Conservation (phyloP, 1,140 invertebrate species). For the Nasonia vitripennis region DNA sequence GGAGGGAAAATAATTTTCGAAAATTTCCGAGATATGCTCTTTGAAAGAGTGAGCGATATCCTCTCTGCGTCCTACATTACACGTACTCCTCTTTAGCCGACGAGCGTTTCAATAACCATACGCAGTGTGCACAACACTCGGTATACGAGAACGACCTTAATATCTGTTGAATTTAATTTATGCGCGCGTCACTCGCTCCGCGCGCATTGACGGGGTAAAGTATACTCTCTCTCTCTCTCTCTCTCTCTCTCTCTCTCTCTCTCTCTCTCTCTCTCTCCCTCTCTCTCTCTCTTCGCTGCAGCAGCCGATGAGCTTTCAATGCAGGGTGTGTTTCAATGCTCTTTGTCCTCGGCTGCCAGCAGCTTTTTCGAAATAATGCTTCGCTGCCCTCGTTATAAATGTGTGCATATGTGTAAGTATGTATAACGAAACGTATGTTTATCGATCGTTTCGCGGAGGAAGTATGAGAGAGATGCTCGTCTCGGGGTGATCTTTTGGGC, state of each 20-base stretch:
- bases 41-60: too few species aligned
- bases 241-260: too few species aligned
- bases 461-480: neutral
- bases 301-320: slow-evolving; percentile 17
- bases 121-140: too few species aligned
- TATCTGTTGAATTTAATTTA: slow-evolving; percentile 36
- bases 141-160: slow-evolving; percentile 10
- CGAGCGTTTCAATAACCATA: too few species aligned
- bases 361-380: neutral
- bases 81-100: too few species aligned
- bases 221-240: neutral
- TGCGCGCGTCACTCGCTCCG: neutral
- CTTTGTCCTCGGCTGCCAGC: slow-evolving; percentile 1
- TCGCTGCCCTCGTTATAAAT: neutral
- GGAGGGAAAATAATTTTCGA: too few species aligned
- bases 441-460: neutral
- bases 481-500: neutral
- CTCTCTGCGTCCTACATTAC: too few species aligned
- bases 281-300: too few species aligned
- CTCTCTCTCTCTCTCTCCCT: too few species aligned
- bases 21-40: too few species aligned
- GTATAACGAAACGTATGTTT: neutral
- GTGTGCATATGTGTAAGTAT: too few species aligned
- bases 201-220: neutral
- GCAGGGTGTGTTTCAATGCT: neutral